Base-by-base conservation (phyloP, 2,113 vertebrate genomes). In the Eonycteris spelaea region DNA sequence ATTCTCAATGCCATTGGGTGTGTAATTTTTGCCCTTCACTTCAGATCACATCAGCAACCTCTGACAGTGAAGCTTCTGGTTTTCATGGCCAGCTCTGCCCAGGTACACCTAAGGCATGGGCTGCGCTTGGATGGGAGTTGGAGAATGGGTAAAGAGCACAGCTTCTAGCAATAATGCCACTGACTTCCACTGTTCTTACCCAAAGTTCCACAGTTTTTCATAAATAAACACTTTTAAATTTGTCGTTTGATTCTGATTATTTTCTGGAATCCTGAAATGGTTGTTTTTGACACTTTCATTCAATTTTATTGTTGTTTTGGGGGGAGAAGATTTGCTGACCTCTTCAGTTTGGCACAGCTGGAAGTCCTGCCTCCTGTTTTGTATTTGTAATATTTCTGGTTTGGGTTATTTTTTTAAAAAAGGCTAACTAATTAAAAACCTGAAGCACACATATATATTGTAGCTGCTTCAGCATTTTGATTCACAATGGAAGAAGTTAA, bases 401-500 rank as follows among this genome's bases (percentile, higher is more conserved):
- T 97, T 97, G 24, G 63, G 84, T 97, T 97, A 92, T 95, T 97
- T 96, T 96, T 96, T 51, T 51, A 0, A 94, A 95, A 95, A 91
- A 91, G 95, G 61, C 89, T 95, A 96, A 82, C 86, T 97, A 96
- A 97, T 96, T 97, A 95, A 93, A 96, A 97, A 95, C 88, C 94
- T 97, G 90, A 97, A 94, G 59, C 71, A 88, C 57, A 85, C 90
- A 53, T 97, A 67, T 90, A 22, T 90, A 55, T 90, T 96, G 71
- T 87, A 87, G 94, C 90, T 96, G 90, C 28, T 78, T 98, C 96
- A 97, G 95, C 95, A 74, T 92, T 97, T 97, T 96, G 75, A 61
- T 96, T 97, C 77, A 98, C 95, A 97, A 16, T 93, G 67, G 59
- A 91, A 89, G 82, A 96, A 96, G 77, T 83, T 94, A 91, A 85